These are phyloP conservation scores for Nymphalis c-album DNA, from an alignment of 2,888 invertebrate genomes.

Conservation along the genomic window DNA sequence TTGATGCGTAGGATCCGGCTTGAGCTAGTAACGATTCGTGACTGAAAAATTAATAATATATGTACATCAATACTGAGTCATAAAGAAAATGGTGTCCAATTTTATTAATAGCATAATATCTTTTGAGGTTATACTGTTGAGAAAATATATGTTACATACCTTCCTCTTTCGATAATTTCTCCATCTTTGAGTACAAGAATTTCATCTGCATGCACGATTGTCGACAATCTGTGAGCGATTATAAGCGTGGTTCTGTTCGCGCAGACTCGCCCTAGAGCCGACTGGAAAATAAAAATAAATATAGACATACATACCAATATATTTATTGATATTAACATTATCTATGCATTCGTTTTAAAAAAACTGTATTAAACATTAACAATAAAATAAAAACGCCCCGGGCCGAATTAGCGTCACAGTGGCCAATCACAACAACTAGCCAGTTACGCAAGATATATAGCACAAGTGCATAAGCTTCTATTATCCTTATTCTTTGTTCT, in stretches of 20 bases:
- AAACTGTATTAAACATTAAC: too few species aligned
- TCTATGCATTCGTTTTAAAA: too few species aligned
- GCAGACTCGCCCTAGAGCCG: slow-evolving; percentile 88
- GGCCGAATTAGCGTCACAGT: too few species aligned
- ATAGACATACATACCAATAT: not conserved
- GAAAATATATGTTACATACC: slow-evolving; percentile 57
- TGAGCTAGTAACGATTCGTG: slow-evolving; percentile 86
- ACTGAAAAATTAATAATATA: slow-evolving; percentile 69
- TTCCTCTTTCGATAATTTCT: slow-evolving; percentile 94
- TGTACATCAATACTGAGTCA: not conserved
- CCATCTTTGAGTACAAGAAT: slow-evolving; percentile 96
- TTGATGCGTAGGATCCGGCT: slow-evolving; percentile 90
- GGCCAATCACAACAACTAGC: too few species aligned
- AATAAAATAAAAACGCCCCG: too few species aligned
- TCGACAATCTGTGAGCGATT: slow-evolving; percentile 96
- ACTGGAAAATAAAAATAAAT: slow-evolving; percentile 63
- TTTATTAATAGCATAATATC: not conserved
- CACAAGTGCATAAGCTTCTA: too few species aligned
- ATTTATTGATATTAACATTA: too few species aligned
- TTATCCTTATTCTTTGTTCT: too few species aligned
- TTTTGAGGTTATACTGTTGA: not conserved
- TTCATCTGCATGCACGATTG: slow-evolving; percentile 96
- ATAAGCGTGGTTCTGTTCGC: slow-evolving; percentile 94
- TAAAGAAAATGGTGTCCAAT: too few species aligned
- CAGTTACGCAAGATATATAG: too few species aligned